Evolutionary conservation across 2,888 invertebrate species (phyloP).

Genomic region (Ditula angustiorana): DNA sequence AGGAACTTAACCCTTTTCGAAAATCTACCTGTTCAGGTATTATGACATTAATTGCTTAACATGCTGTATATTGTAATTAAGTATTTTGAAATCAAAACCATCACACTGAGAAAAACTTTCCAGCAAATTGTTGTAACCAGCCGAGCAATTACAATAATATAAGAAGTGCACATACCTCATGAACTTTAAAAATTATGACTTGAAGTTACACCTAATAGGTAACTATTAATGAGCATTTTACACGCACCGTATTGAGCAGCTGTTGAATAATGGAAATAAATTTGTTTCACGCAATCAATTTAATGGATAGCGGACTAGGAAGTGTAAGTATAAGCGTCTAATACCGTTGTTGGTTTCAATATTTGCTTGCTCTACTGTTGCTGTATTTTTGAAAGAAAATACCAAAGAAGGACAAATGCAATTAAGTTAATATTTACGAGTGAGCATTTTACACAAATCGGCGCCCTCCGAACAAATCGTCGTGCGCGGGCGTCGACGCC

Average conservation of each 20-base stretch:
- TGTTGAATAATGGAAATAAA: constrained; percentile 56
- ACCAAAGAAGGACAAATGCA: not conserved
- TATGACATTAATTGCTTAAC: no score
- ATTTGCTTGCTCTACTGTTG: not conserved
- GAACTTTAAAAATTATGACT: not conserved
- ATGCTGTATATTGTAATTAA: no score
- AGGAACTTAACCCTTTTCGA: no score
- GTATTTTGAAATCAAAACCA: no score
- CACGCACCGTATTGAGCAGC: constrained; percentile 54
- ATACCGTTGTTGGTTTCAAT: constrained; percentile 15
- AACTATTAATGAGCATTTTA: constrained; percentile 48
- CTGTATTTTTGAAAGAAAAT: not conserved
- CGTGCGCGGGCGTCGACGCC: constrained; percentile 55
- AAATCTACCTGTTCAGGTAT: no score
- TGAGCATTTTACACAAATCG: constrained; percentile 36
- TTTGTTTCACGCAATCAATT: constrained; percentile 60
- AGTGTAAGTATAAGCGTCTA: constrained; percentile 50
- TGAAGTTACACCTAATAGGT: constrained; percentile 39
- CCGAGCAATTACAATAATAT: no score
- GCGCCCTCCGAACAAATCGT: constrained; percentile 60
- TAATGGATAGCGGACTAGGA: constrained; percentile 49
- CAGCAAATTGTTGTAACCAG: no score
- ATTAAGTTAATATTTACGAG: constrained; percentile 18
- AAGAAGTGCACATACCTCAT: no score
- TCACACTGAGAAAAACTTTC: no score